A percentile compares a stretch with the other conserved stretches of the same genome.
These are phyloP conservation scores for Mormyrops attenuatus DNA, from an alignment of 2,797 vertebrate species.

Conservation along the genomic window DNA sequence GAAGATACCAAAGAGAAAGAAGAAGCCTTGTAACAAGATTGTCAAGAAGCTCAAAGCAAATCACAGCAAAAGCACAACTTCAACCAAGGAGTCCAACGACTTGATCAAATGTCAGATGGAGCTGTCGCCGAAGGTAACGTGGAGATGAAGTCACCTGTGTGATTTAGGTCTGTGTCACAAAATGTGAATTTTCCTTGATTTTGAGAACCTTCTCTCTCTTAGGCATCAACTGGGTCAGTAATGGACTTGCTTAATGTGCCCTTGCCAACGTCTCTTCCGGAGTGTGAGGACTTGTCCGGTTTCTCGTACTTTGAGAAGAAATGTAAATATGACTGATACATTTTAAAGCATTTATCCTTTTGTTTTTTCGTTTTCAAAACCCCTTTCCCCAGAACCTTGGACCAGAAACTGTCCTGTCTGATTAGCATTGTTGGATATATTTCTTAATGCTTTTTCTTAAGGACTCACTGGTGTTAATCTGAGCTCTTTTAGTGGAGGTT, in stretches of 20 bases:
- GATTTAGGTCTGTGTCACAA: background rate
- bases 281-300: constrained; percentile 52
- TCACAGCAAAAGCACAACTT: constrained; percentile 26
- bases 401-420: background rate
- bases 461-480: background rate
- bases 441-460: background rate
- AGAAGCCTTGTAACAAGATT: constrained; percentile 42
- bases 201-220: constrained; percentile 18
- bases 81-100: constrained; percentile 4
- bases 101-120: background rate
- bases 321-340: constrained; percentile 49
- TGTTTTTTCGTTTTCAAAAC: background rate
- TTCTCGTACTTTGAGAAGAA: constrained; percentile 57
- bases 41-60: constrained; percentile 36
- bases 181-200: background rate
- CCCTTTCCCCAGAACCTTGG: background rate
- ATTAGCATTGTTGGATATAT: background rate
- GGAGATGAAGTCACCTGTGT: background rate
- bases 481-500: constrained; percentile 38
- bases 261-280: constrained; percentile 63
- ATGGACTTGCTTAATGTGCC: constrained; percentile 69
- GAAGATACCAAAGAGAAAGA: constrained; percentile 50
- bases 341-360: background rate
- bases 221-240: constrained; percentile 56
- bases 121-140: constrained; percentile 35